Percentiles rank a stretch among this genome's conserved stretches.
Evolutionary conservation across 2,113 vertebrate genomes (phyloP).

Genomic region (Lasiurus cinereus): DNA sequence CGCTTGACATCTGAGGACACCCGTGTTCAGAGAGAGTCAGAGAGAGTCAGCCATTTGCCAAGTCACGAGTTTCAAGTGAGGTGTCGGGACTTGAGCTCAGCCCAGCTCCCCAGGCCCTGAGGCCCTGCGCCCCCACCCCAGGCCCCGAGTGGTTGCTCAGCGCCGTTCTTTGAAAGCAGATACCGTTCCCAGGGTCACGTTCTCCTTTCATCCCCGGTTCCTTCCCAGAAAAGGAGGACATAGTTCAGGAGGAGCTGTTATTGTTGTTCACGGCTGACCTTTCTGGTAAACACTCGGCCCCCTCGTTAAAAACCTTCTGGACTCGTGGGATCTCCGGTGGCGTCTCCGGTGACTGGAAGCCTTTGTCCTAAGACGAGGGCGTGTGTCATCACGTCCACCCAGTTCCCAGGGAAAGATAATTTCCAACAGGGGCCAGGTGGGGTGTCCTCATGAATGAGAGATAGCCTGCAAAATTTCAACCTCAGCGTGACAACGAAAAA

Average conservation of each 20-base stretch:
- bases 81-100: not conserved
- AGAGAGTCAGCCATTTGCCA: not conserved
- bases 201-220: constrained; percentile 4
- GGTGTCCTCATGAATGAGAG: constrained; percentile 18
- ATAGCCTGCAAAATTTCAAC: not conserved
- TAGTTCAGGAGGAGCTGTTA: not conserved
- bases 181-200: not conserved
- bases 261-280: not conserved
- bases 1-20: not conserved
- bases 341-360: not conserved
- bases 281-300: not conserved
- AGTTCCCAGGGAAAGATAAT: not conserved
- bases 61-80: not conserved
- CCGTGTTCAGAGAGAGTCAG: not conserved
- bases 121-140: not conserved
- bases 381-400: not conserved
- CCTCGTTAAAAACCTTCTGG: not conserved
- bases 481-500: constrained; percentile 15
- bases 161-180: constrained; percentile 43
- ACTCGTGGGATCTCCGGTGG: not conserved
- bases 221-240: constrained; percentile 33
- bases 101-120: not conserved
- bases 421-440: not conserved
- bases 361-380: not conserved
- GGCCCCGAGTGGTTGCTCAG: not conserved